phyloP scores from a whole-genome alignment of 2,888 invertebrate genomes.

The Platypus cylindrus region DNA sequence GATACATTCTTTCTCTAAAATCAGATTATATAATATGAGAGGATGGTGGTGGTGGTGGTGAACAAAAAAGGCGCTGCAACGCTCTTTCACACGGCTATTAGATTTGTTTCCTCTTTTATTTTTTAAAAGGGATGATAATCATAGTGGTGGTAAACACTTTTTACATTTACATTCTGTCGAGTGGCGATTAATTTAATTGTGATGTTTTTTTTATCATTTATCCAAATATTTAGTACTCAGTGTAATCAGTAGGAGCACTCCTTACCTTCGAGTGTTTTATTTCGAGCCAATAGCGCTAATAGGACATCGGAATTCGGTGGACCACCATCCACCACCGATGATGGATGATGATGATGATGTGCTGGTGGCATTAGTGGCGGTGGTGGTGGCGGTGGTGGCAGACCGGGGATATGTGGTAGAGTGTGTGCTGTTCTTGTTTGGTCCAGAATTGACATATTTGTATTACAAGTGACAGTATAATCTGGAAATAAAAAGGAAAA shows the following conservation, averaged over 20 bases:
- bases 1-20: too few relatives aligned
- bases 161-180: too few relatives aligned
- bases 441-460: slow-evolving; percentile 34
- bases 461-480: not conserved
- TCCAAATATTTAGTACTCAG: not conserved
- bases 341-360: slow-evolving; percentile 31
- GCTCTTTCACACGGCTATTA: slow-evolving; percentile 16
- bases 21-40: too few relatives aligned
- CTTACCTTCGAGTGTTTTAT: slow-evolving; percentile 83
- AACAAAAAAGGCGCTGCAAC: too few relatives aligned
- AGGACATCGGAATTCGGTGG: slow-evolving; percentile 75
- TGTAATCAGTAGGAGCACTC: too few relatives aligned
- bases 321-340: too few relatives aligned
- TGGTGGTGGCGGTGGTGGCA: slow-evolving; percentile 31
- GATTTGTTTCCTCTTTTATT: too few relatives aligned
- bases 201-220: too few relatives aligned
- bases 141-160: too few relatives aligned
- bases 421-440: slow-evolving; percentile 29
- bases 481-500: not conserved
- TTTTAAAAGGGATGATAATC: too few relatives aligned
- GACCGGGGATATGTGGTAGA: slow-evolving; percentile 29
- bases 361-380: slow-evolving; percentile 32
- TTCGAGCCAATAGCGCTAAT: slow-evolving; percentile 69
- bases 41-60: too few relatives aligned
- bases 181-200: too few relatives aligned